A percentile compares a stretch with the other conserved stretches of the same genome.
Conservation (phyloP, 2,113 vertebrate genomes). For the Gasterosteus aculeatus region DNA sequence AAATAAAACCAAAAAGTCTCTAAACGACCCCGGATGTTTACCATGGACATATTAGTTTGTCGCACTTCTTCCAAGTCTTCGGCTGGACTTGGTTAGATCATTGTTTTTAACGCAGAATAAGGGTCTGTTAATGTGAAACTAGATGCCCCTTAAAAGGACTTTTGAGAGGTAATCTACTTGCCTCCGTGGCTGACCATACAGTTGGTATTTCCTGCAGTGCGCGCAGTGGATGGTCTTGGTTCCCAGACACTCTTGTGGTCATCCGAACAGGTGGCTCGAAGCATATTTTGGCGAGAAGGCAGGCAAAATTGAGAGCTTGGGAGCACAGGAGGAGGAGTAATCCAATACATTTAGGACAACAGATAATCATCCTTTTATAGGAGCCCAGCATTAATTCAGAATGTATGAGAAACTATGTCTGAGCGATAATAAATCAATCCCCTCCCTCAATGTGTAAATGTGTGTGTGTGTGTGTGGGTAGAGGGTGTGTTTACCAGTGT, state of each 20-base stretch:
- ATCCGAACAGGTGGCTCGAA: constrained; percentile 68
- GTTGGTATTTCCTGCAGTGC: constrained; percentile 47
- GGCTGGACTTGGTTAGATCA: not conserved
- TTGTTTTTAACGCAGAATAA: not conserved
- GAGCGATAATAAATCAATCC: constrained; percentile 58
- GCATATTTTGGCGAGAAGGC: constrained; percentile 62
- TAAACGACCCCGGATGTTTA: not conserved
- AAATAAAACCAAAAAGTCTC: not conserved
- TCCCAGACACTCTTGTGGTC: constrained; percentile 37
- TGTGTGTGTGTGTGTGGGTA: constrained; percentile 33
- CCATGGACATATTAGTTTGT: not conserved
- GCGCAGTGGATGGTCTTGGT: constrained; percentile 16
- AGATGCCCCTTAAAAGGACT: not conserved
- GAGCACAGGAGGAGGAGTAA: constrained; percentile 61
- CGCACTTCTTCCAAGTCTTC: not conserved
- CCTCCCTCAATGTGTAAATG: constrained; percentile 40
- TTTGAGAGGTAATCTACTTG: not conserved
- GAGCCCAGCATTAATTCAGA: constrained; percentile 29
- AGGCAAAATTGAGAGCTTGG: constrained; percentile 45
- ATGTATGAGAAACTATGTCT: constrained; percentile 67
- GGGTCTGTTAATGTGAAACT: not conserved
- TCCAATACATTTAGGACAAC: constrained; percentile 46
- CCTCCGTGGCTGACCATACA: not conserved
- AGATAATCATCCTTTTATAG: constrained; percentile 64
- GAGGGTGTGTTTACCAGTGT: constrained; percentile 58